Evolutionary conservation across 2,113 vertebrate species (phyloP), one percentile per base, ranked within the genome.

Genomic region (Vulpes ferrilata): DNA sequence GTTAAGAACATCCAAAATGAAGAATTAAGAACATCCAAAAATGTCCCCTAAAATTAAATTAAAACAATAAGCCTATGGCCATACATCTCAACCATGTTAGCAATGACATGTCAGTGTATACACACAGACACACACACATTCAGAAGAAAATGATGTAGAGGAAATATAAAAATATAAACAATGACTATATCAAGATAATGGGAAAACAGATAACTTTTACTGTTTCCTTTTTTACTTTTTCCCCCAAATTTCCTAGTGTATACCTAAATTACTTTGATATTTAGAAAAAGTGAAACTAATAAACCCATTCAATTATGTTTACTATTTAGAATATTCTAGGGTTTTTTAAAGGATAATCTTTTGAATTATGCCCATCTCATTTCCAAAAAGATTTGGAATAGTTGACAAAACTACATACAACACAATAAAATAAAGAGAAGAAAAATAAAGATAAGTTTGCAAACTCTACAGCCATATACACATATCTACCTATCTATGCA

Each of bases 111-210:
- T 16, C 17, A 30, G 15, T 74, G 25, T 17, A 73, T 11, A 79
- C 30, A 53, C 5, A 65, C 2, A 55, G 9, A 51, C 11, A 65
- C 2, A 73, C 20, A 57, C 4, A 90, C 19, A 86, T n/a, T 2
- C 60, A 83, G 27, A 73, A 65, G 71, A 59, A 74, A 84, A 76
- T 1, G 13, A n/a, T 86, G 27, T 22, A 20, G 22, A 88, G 30
- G 10, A 84, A 93, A 84, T 71, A 69, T 78, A 32, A 73, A 97
- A 96, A 83, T 90, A 57, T 74, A 69, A 84, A 73, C 74, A 89
- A 38, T 15, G 15, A 88, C 15, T 17, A 38, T 64, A 17, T 91
- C 19, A 71, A 16, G 30, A 91, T 59, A 12, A 90, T 67, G 25
- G 17, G 22, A 79, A 89, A 80, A 35, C 57, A 80, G 73, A 22